Evolutionary conservation across 2,888 invertebrate species (phyloP), one percentile per base, ranked within the genome.

Genomic region (Cybosia mesomella): DNA sequence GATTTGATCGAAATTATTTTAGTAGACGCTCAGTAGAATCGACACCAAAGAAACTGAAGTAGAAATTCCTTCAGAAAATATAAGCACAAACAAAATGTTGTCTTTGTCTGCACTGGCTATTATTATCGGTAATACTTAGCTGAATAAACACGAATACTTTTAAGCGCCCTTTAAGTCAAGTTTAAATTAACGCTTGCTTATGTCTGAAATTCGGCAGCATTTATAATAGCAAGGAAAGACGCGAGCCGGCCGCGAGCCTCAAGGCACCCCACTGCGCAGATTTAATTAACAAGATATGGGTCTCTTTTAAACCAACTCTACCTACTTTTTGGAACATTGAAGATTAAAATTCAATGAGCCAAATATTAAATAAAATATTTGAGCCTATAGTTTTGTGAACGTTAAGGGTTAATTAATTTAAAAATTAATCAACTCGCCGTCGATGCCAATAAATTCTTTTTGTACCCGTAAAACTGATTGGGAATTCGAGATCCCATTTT

Each of bases 261-360:
- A 84, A 89, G 91, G 91, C 92, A 83, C 91, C 94, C 93, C 83
- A 88, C 92, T 87, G 93, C 87, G 90, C 83, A 91, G 94, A 95
- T 95, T 95, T 95, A 94, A 95, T 95, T 95, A 95, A 94, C 92
- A 90, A 94, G 94, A 95, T 94, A 95, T 92, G 92, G 88, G 89
- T 89, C 91, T 92, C 92, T 92, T 93, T 93, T 89, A 93, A 91
- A 93, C 91, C 90, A 89, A 89, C 91, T 90, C 89, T 85, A 89
- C 91, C 91, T 87, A 92, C 91, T 92, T 93, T 93, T 93, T 85
- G 91, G 91, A 88, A 90, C 89, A 92, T 90, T 89, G 89, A 80
- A 91, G 90, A 92, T 93, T 92, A 92, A 94, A 92, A 91, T 90
- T 92, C 91, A 92, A 91, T 91, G 90, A 89, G 87, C 87, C 84